Evolutionary conservation across 2,888 invertebrate genomes (phyloP).

Genomic region (Tricholauxania praeusta): DNA sequence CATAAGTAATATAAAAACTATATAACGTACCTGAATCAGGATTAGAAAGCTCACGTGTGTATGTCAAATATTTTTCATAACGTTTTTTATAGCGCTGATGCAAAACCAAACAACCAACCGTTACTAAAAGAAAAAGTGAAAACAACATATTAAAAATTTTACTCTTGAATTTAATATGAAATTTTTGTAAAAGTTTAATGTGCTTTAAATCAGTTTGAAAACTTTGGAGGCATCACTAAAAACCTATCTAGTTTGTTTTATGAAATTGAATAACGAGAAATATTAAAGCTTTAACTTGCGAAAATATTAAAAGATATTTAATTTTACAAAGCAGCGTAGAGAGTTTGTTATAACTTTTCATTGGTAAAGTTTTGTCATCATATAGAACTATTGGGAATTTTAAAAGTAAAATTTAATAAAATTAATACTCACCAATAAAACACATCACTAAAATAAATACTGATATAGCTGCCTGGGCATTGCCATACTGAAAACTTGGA

Average conservation of each 20-base stretch:
- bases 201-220: constrained; percentile 62
- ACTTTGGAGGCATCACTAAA: constrained; percentile 62
- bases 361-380: constrained; percentile 31
- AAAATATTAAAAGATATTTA: background rate
- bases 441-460: constrained; percentile 82
- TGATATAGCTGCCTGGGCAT: constrained; percentile 81
- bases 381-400: background rate
- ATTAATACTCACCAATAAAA: constrained; percentile 75
- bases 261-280: constrained; percentile 16
- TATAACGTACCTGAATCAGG: constrained; percentile 63
- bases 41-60: constrained; percentile 73
- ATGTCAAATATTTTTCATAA: constrained; percentile 74
- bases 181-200: background rate
- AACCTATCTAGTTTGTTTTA: constrained; percentile 39
- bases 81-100: constrained; percentile 84
- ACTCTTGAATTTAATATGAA: too few species aligned
- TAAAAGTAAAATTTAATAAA: background rate
- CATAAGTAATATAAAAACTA: constrained; percentile 8
- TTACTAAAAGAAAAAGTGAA: constrained; percentile 70
- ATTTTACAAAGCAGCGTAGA: background rate
- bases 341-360: constrained; percentile 47
- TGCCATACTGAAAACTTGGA: constrained; percentile 83
- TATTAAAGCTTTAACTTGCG: constrained; percentile 29
- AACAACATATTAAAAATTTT: background rate
- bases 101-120: constrained; percentile 83